Percentiles rank a stretch among this genome's conserved stretches.
These are phyloP conservation scores for Hydrophis major DNA, from an alignment of 2,797 vertebrate genomes.

Conservation along the genomic window DNA sequence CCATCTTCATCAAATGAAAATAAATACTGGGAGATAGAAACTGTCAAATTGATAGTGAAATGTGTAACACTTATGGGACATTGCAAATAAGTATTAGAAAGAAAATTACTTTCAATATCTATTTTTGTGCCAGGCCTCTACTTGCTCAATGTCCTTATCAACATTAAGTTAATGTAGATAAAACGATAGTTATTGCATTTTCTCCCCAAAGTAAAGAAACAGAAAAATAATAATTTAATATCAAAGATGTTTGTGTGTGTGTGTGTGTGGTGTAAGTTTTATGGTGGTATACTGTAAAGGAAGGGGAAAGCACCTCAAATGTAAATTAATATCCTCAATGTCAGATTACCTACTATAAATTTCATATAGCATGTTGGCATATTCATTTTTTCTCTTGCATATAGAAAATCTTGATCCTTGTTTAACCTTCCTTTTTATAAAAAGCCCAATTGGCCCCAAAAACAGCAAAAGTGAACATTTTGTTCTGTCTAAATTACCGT, in stretches of 20 bases:
- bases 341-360: not conserved
- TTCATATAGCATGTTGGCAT: not conserved
- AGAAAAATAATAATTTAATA: not conserved
- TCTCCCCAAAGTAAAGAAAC: not conserved
- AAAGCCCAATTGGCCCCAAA: fast-evolving
- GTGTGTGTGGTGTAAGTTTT: not conserved
- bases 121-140: not conserved
- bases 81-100: constrained; percentile 1
- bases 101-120: not conserved
- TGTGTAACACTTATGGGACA: not conserved
- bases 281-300: not conserved
- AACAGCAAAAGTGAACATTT: not conserved
- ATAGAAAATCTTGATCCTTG: not conserved
- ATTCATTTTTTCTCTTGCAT: not conserved
- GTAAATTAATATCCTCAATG: not conserved
- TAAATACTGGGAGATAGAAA: not conserved
- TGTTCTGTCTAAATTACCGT: not conserved
- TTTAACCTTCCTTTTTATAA: constrained; percentile 6
- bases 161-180: not conserved
- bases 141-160: not conserved
- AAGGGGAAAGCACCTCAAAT: not conserved
- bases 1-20: not conserved
- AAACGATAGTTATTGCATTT: not conserved
- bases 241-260: not conserved
- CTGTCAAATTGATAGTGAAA: not conserved